phyloP scores from a whole-genome alignment of 2,113 vertebrate species.

The Prionailurus viverrinus region DNA sequence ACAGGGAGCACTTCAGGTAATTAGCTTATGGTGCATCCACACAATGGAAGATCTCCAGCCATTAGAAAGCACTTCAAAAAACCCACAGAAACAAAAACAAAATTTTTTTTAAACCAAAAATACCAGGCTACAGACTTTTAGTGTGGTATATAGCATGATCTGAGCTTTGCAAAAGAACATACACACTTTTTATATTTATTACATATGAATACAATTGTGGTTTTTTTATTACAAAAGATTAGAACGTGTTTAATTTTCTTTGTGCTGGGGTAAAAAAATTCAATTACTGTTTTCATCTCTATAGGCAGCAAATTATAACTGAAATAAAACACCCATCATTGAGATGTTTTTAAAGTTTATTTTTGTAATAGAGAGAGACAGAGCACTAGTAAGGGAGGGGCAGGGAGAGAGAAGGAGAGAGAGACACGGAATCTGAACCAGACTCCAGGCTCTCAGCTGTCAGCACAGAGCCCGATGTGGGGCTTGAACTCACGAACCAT shows the following conservation, averaged over 20 bases:
- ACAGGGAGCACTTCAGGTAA: background rate
- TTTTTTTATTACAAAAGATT: background rate
- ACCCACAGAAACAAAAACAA: background rate
- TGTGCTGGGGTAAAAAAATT: background rate
- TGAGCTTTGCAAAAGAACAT: background rate
- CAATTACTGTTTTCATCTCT: background rate
- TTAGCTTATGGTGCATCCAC: background rate
- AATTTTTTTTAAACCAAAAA: background rate
- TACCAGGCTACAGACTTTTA: background rate
- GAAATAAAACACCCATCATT: background rate
- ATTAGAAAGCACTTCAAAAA: background rate
- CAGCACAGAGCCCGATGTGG: no score
- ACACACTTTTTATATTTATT: background rate
- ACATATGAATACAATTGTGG: background rate
- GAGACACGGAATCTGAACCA: no score
- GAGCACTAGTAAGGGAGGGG: no score
- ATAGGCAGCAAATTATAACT: background rate
- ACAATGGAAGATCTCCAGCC: background rate
- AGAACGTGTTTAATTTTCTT: background rate
- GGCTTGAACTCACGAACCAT: no score
- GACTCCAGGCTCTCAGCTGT: no score
- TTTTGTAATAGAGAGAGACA: no score
- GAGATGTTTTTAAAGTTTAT: no score
- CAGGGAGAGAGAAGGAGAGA: no score
- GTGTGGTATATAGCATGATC: background rate